Evolutionary conservation across 2,888 invertebrate species (phyloP), one percentile per base, ranked within the genome.

Genomic region (Cetonia aurata): DNA sequence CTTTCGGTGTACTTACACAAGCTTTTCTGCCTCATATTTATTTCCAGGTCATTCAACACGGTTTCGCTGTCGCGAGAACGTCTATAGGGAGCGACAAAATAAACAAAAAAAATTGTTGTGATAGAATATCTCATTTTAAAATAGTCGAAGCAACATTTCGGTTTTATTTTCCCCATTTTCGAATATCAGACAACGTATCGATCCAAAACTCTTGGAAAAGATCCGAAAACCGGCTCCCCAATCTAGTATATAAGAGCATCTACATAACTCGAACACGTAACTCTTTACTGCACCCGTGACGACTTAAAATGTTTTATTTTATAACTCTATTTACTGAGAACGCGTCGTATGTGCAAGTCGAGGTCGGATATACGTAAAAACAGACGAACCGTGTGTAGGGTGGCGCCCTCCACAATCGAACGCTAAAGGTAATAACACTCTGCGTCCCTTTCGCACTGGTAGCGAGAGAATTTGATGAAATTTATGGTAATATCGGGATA

Each of bases 1-100:
- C 17, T 52, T 13, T 37, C 17, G 15, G 15, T 37, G 6, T 50
- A 19, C n/a, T n/a, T 50, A n/a, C 13, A 17, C 15, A 17, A 19
- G 6, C 17, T 17, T 13, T 6, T 17, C 31, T 25, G 59, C 33
- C 4, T 13, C 46, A 44, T 19, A 52, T n/a, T n/a, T 33, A 65
- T 50, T 65, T 65, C 62, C 62, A 65, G 62, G 62, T 65, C 62
- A 65, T 37, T 65, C 62, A 65, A 65, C 62, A 65, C 62, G 50
- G 17, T 25, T 50, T 37, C 50, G 50, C 37, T 50, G 25, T 62
- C 50, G 48, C 15, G 37, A 62, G 17, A 57, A 37, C 37, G 13
- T 15, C 6, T 57, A 41, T 42, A 57, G 17, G 50, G 37, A 3
- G 37, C 25, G 4, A 10, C 10, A 37, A 37, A 6, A 37, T 37